Conservation (phyloP, 1,140 invertebrate genomes). For the Magallana gigas region DNA sequence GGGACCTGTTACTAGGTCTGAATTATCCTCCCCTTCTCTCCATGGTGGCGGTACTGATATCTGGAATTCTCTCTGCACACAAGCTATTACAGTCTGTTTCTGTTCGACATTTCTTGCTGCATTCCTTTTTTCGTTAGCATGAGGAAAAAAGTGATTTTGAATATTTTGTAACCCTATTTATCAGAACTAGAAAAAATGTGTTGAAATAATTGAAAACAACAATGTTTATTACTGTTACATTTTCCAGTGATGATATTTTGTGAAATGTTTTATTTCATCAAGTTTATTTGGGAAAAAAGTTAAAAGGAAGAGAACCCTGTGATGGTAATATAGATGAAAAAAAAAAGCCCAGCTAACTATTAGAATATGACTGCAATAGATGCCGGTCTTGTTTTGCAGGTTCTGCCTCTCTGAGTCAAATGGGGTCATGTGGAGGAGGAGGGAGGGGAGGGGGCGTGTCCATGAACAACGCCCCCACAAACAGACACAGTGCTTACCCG, state of each 20-base stretch:
- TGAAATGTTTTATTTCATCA: no score
- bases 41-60: slow-evolving; percentile 31
- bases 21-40: neutral
- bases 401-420: slow-evolving; percentile 24
- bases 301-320: neutral
- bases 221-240: no score
- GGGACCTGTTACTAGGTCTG: neutral
- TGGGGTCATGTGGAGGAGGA: slow-evolving; percentile 16
- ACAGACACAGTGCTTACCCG: slow-evolving; percentile 30
- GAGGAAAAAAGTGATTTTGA: no score
- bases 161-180: no score
- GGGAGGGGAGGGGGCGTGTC: neutral
- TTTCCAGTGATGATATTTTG: no score
- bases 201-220: no score
- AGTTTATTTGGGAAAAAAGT: no score
- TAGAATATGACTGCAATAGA: no score
- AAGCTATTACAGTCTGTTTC: neutral
- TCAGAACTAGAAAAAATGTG: no score
- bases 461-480: neutral
- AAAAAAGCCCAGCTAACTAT: no score
- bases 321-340: neutral
- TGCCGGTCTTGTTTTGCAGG: neutral
- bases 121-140: no score
- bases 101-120: no score
- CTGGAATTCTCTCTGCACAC: neutral